Base-by-base conservation (phyloP, 2,797 vertebrate genomes). In the Oreochromis grahami region DNA sequence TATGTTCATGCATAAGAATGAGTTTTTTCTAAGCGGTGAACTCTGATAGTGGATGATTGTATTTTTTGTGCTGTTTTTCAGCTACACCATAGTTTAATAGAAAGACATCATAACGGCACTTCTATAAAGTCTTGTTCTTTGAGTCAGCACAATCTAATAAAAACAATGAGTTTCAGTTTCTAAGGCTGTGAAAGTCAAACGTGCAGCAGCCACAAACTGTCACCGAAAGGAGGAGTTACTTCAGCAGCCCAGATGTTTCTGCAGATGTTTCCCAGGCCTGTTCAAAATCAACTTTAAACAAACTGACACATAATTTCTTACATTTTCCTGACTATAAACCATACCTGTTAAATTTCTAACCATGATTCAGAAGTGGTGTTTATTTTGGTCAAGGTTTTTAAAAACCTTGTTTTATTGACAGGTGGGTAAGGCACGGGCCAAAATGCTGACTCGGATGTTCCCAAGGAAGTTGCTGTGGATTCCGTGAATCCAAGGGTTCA, bases 291-390 rank as follows among this genome's bases (percentile, higher is more conserved):
- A 50, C 41, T 72, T 50, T 72, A 48, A 48, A 50, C 43, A 48
- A 32, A 72, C 24, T 72, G 0, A 72, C 68, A 70, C 24, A 45
- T 5, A 17, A 72, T 72, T 72, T 72, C 24, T 48, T 72, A 26
- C 43, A 48, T 32, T 72, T 48, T 19, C 6, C 26, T 2, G 43
- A 72, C 13, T 72, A 12, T 29, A 48, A 48, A 48, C 24, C 68
- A 72, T 32, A 17, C 15, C 9, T 19, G 43, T 48, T 72, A 19
- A 11, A 48, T 32, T 48, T 29, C 68, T 72, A 29, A 48, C 43
- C 26, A 8, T 29, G 68, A 48, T 72, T 72, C 1, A 0, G 0
- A 48, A 12, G 68, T 2, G 15, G 68, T 8, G 68, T 72, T 72
- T 72, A 11, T 10, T 26, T 72, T 48, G 32, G 24, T 72, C 15